phyloP scores from a whole-genome alignment of 2,113 vertebrate species.

The Dipodomys stephensi region DNA sequence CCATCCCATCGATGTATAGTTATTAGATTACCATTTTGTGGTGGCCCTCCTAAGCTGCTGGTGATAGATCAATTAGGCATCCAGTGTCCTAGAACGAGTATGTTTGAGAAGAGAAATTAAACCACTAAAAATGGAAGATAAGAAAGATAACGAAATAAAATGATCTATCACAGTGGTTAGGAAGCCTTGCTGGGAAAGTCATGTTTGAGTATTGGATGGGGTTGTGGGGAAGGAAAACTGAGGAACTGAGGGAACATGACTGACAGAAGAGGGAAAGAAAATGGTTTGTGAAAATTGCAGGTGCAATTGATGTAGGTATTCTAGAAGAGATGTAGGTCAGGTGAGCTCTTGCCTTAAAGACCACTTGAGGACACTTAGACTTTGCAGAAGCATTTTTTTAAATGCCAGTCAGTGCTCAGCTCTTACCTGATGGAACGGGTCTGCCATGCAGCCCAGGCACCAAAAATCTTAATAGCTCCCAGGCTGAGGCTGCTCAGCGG shows the following conservation, averaged over 20 bases:
- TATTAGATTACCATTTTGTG: not conserved
- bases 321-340: not conserved
- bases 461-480: constrained; percentile 25
- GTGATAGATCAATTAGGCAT: not conserved
- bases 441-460: not conserved
- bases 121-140: not conserved
- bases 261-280: not conserved
- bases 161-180: not conserved
- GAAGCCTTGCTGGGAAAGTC: not conserved
- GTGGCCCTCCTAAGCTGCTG: not conserved
- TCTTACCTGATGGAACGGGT: not conserved
- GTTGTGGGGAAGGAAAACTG: not conserved
- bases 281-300: not conserved
- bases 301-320: not conserved
- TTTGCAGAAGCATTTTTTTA: not conserved
- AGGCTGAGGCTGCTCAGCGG: not conserved
- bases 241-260: not conserved
- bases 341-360: not conserved
- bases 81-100: not conserved
- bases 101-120: not conserved
- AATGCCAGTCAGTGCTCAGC: not conserved
- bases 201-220: not conserved
- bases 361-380: not conserved
- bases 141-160: not conserved
- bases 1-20: not conserved